Evolutionary conservation across 1,140 invertebrate species (phyloP).

Genomic region (Drosophila nikananu): DNA sequence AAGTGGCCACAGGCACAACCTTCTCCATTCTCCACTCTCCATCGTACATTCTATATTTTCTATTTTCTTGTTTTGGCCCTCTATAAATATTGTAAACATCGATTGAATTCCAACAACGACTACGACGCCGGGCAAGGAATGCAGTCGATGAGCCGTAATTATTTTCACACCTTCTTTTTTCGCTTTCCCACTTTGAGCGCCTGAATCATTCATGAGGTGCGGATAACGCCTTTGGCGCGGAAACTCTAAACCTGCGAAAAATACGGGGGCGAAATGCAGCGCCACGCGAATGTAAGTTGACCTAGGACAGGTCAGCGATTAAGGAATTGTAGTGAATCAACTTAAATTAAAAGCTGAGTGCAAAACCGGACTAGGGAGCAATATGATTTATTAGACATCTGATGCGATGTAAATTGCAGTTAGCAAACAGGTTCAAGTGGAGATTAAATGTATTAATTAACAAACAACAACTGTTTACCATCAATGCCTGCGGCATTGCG

Average conservation of each 20-base stretch:
- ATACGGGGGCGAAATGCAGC: not conserved
- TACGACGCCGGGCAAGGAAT: constrained; percentile 21
- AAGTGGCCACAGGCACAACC: constrained; percentile 16
- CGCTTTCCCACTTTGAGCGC: constrained; percentile 23
- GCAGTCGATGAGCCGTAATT: constrained; percentile 41
- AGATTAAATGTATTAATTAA: constrained; percentile 6
- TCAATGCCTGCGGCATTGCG: not conserved
- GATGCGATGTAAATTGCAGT: not conserved
- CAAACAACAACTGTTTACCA: not conserved
- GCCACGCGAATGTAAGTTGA: constrained; percentile 30
- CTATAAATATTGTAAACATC: constrained; percentile 63
- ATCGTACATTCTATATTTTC: not conserved
- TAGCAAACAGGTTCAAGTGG: constrained; percentile 8
- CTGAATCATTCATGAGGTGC: constrained; percentile 55
- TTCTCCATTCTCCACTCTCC: not conserved
- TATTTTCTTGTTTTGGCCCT: constrained; percentile 2
- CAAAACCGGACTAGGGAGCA: not conserved
- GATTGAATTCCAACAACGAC: constrained; percentile 38
- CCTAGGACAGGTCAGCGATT: constrained; percentile 34
- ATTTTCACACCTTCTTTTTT: constrained; percentile 50
- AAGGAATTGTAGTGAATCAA: not conserved
- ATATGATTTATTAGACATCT: not conserved
- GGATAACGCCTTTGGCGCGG: constrained; percentile 5
- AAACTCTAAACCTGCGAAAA: not conserved
- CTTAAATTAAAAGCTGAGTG: not conserved